Percentiles rank a stretch among this genome's conserved stretches.
These are phyloP conservation scores for Macrotis lagotis DNA, from an alignment of 2,113 vertebrate species.

Conservation along the genomic window DNA sequence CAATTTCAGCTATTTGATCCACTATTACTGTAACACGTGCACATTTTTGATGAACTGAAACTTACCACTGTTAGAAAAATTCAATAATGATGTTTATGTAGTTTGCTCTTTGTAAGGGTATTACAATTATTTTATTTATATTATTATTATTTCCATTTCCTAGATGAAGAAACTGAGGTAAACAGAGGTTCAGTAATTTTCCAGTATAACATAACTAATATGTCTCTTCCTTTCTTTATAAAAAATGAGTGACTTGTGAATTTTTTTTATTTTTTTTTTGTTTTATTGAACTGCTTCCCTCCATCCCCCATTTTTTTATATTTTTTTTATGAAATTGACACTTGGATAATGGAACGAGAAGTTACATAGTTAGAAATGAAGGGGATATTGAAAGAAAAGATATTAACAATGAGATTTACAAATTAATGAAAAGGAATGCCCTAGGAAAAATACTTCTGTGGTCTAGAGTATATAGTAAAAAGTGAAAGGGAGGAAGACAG, in stretches of 20 bases:
- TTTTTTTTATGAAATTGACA: not conserved
- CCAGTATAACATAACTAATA: not conserved
- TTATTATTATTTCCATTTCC: not conserved
- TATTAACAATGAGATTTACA: not conserved
- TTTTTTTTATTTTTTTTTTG: not conserved
- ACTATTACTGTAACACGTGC: not conserved
- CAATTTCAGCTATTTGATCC: not conserved
- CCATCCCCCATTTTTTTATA: not conserved
- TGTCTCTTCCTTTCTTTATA: not conserved
- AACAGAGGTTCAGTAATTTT: not conserved
- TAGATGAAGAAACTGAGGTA: not conserved
- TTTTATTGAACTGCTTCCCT: not conserved
- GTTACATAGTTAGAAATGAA: not conserved
- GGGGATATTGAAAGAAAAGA: not conserved
- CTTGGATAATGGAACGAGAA: not conserved
- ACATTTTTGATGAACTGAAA: not conserved
- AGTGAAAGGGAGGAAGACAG: not conserved
- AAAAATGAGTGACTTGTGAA: too few species aligned
- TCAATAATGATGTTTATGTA: too few species aligned
- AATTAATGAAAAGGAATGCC: not conserved
- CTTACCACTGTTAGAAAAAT: not conserved
- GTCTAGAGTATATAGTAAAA: not conserved
- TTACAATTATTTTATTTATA: not conserved
- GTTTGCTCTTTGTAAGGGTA: too few species aligned
- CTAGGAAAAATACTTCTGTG: not conserved